Conservation (phyloP, 2,113 vertebrate species). For the Mystacornis crossleyi region DNA sequence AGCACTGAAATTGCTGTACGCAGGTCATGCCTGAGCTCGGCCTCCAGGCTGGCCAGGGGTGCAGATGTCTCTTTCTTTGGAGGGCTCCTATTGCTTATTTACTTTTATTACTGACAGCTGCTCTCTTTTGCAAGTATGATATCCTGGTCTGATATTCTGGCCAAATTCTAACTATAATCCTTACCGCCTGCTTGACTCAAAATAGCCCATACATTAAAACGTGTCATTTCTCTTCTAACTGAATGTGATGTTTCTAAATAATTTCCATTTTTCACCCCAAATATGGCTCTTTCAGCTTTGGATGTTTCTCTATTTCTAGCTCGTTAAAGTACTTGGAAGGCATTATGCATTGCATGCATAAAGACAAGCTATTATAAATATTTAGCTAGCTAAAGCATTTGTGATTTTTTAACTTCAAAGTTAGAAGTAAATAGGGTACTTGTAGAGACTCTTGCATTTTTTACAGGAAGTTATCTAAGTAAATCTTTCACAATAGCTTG, state of each 20-base stretch:
- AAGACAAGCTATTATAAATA: constrained; percentile 54
- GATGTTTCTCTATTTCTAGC: constrained; percentile 51
- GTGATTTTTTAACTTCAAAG: neutral
- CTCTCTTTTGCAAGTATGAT: neutral
- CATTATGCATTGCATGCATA: neutral
- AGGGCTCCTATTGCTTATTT: neutral
- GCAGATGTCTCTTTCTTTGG: neutral
- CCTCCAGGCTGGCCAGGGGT: neutral
- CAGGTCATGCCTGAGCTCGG: neutral
- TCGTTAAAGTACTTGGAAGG: constrained; percentile 49
- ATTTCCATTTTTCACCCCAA: constrained; percentile 58
- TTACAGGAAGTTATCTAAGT: neutral
- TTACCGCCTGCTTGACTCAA: constrained; percentile 17
- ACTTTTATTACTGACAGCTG: neutral
- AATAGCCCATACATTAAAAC: constrained; percentile 30
- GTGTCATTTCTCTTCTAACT: constrained; percentile 9
- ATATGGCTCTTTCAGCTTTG: constrained; percentile 29
- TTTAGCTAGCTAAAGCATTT: constrained; percentile 51
- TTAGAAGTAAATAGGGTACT: constrained; percentile 11
- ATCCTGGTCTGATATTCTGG: neutral
- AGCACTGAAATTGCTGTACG: neutral
- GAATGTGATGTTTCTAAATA: constrained; percentile 28
- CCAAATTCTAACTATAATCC: constrained; percentile 25
- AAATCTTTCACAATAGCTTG: neutral
- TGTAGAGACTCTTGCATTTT: neutral